phyloP scores from a whole-genome alignment of 2,113 vertebrate species.

The Conger conger region DNA sequence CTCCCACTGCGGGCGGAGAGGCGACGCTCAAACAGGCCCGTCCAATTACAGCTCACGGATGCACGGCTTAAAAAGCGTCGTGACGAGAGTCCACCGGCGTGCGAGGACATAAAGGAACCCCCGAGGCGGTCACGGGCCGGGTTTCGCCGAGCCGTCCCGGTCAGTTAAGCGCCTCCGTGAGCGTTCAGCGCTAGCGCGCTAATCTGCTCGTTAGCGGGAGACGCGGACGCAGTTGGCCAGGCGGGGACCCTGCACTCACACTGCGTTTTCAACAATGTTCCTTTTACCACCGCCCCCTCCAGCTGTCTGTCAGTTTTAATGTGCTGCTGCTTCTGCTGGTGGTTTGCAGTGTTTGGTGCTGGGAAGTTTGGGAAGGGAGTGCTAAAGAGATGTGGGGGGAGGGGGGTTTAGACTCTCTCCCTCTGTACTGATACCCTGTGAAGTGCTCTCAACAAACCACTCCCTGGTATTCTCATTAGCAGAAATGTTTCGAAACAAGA shows the following conservation, averaged over 20 bases:
- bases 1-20: too few relatives aligned
- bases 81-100: conserved; percentile 23
- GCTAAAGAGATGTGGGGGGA: neutral
- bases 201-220: conserved; percentile 38
- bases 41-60: too few relatives aligned
- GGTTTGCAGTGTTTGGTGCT: conserved; percentile 20
- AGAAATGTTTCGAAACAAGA: neutral
- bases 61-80: conserved; percentile 23
- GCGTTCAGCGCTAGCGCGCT: conserved; percentile 16
- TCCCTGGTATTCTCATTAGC: neutral
- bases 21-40: too few relatives aligned
- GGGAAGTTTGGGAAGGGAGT: neutral
- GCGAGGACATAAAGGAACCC: neutral
- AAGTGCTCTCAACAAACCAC: neutral
- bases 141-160: neutral
- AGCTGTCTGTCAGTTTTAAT: conserved; percentile 66
- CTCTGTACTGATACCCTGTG: neutral
- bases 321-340: conserved; percentile 39
- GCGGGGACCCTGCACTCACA: neutral
- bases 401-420: neutral
- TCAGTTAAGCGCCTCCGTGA: conserved; percentile 12
- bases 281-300: too few relatives aligned
- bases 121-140: neutral
- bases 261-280: conserved; percentile 38
- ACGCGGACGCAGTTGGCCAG: conserved; percentile 42